A percentile compares a stretch with the other conserved stretches of the same genome.
Conservation (phyloP, 1,140 invertebrate species). For the Phortica variegata region DNA sequence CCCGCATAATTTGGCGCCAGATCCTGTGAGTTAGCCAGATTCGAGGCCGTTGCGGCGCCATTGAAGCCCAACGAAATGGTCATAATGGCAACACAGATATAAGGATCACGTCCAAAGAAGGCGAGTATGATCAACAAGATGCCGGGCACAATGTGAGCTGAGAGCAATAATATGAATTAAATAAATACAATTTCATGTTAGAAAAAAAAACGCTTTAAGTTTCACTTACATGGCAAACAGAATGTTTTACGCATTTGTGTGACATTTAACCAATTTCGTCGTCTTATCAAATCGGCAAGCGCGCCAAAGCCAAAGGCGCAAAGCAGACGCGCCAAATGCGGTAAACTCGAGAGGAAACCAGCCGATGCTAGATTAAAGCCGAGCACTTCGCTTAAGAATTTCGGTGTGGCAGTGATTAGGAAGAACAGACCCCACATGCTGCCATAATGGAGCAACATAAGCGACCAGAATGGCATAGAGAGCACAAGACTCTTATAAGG, state of each 20-base stretch:
- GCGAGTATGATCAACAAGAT: conserved; percentile 66
- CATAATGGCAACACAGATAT: conserved; percentile 66
- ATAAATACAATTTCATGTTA: neutral
- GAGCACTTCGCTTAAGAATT: conserved; percentile 77
- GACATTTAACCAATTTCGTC: conserved; percentile 61
- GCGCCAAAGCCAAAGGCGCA: conserved; percentile 68
- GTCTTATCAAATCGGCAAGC: conserved; percentile 66
- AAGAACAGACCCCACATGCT: conserved; percentile 79
- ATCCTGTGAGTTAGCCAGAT: conserved; percentile 76
- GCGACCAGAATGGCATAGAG: conserved; percentile 69
- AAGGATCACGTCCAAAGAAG: conserved; percentile 67
- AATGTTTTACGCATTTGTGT: conserved; percentile 70
- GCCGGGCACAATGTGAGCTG: conserved; percentile 72
- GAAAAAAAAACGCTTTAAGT: no score
- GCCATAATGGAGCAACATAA: conserved; percentile 70
- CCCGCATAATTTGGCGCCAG: conserved; percentile 73
- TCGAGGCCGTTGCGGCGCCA: conserved; percentile 80
- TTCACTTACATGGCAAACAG: conserved; percentile 68
- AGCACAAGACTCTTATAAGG: conserved; percentile 64
- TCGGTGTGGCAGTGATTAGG: conserved; percentile 84
- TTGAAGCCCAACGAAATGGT: conserved; percentile 77
- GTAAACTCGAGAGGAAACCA: conserved; percentile 69
- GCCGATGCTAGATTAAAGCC: conserved; percentile 78
- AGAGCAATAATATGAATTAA: conserved; percentile 16
- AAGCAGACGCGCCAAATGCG: conserved; percentile 67